phyloP scores from a whole-genome alignment of 2,888 invertebrate genomes.

The Lasioglossum zephyrum region DNA sequence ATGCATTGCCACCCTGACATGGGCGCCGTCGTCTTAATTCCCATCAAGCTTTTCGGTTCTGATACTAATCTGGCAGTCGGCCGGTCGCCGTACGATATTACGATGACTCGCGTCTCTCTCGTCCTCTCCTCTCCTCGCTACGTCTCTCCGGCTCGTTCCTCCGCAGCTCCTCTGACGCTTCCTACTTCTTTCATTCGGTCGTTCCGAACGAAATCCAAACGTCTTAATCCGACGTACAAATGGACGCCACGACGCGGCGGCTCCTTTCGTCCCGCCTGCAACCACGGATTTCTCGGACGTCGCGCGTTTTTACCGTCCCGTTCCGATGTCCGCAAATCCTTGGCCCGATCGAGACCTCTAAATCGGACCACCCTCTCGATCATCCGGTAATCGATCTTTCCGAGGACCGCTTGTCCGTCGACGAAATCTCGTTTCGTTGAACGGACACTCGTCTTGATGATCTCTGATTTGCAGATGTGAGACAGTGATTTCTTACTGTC shows the following conservation, averaged over 20 bases:
- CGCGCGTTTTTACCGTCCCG: constrained; percentile 23
- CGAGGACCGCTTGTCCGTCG: constrained; percentile 12
- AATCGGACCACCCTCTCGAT: constrained; percentile 57
- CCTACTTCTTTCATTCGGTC: constrained; percentile 52
- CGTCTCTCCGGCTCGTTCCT: background rate
- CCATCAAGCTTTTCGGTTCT: constrained; percentile 66
- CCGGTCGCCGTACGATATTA: constrained; percentile 66
- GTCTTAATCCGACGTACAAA: constrained; percentile 75
- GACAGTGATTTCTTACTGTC: background rate
- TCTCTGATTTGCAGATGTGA: background rate
- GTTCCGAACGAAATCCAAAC: constrained; percentile 58
- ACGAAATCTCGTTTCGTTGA: constrained; percentile 39
- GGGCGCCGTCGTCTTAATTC: constrained; percentile 71
- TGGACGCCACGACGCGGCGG: constrained; percentile 55
- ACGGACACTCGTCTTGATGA: constrained; percentile 9
- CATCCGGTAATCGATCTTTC: constrained; percentile 57
- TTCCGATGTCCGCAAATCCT: constrained; percentile 59
- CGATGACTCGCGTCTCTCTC: constrained; percentile 60
- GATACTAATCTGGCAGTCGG: constrained; percentile 75
- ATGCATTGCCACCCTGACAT: constrained; percentile 59
- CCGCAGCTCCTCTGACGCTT: constrained; percentile 4
- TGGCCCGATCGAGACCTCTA: constrained; percentile 45
- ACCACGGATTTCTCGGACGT: constrained; percentile 50
- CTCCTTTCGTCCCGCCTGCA: constrained; percentile 53
- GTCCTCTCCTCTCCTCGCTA: constrained; percentile 12